These are phyloP conservation scores for Tinamus major DNA, from an alignment of 2,797 vertebrate genomes.

Conservation along the genomic window DNA sequence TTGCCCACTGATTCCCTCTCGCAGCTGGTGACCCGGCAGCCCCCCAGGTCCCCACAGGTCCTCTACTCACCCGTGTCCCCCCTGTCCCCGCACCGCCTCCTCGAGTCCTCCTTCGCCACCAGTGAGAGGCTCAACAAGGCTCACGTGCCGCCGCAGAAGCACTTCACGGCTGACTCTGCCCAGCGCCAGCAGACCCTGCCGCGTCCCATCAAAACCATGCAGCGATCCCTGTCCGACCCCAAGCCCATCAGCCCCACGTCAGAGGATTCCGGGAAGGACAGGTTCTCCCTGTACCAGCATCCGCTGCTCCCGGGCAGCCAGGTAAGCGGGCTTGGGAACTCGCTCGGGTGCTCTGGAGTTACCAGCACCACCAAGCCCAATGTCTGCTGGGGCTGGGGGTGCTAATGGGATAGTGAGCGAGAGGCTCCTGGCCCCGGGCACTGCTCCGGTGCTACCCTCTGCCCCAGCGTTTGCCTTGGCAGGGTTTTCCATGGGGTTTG, in stretches of 20 bases:
- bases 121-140: conserved; percentile 98
- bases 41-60: conserved; percentile 98
- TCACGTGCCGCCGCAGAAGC: conserved; percentile 97
- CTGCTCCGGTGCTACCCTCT: too few species aligned
- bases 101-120: conserved; percentile 94
- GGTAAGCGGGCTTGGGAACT: conserved; percentile 79
- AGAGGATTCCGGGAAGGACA: conserved; percentile 92
- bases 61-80: conserved; percentile 98
- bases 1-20: conserved; percentile 90
- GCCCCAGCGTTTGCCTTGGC: too few species aligned
- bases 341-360: not conserved
- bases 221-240: conserved; percentile 97
- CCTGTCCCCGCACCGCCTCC: conserved; percentile 94
- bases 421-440: too few species aligned
- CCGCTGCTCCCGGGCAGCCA: conserved; percentile 90
- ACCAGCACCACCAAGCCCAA: not conserved
- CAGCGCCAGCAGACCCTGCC: conserved; percentile 94
- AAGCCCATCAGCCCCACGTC: conserved; percentile 98
- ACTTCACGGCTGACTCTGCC: conserved; percentile 89
- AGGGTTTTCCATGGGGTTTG: too few species aligned
- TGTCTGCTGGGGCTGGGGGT: not conserved
- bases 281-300: conserved; percentile 95
- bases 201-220: conserved; percentile 96
- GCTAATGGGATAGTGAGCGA: not conserved
- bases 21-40: conserved; percentile 90